phyloP scores from a whole-genome alignment of 2,797 vertebrate species.

The Thaleichthys pacificus region DNA sequence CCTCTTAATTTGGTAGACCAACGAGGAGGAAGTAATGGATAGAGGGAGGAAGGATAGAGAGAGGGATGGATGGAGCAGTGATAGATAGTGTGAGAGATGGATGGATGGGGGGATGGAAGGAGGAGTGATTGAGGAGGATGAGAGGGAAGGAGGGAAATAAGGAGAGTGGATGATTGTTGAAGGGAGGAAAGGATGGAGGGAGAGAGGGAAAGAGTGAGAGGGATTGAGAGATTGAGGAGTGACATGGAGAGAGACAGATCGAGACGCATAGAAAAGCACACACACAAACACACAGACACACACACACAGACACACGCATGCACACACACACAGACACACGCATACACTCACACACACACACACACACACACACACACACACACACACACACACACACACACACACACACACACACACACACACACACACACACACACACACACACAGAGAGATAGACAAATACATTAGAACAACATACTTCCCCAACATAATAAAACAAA shows the following conservation, averaged over 20 bases:
- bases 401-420: background rate
- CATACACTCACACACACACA: background rate
- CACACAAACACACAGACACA: slow-evolving; percentile 2
- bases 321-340: background rate
- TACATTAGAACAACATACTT: background rate
- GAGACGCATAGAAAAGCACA: background rate
- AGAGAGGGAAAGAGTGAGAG: background rate
- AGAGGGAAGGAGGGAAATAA: no score
- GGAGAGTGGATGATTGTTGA: no score
- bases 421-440: background rate
- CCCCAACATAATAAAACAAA: background rate
- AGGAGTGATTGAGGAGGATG: no score
- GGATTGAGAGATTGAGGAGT: no score
- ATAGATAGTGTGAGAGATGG: no score
- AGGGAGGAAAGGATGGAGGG: background rate
- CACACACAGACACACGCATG: slow-evolving; percentile 9
- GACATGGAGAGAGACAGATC: background rate
- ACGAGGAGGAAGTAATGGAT: no score
- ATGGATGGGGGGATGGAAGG: no score
- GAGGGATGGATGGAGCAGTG: no score
- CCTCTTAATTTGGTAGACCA: no score
- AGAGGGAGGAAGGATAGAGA: no score
- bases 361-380: slow-evolving; percentile 6
- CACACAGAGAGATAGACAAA: background rate
- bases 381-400: slow-evolving; percentile 8